These are phyloP conservation scores for Anagyrus pseudococci DNA, from an alignment of 2,888 invertebrate genomes.

Conservation along the genomic window DNA sequence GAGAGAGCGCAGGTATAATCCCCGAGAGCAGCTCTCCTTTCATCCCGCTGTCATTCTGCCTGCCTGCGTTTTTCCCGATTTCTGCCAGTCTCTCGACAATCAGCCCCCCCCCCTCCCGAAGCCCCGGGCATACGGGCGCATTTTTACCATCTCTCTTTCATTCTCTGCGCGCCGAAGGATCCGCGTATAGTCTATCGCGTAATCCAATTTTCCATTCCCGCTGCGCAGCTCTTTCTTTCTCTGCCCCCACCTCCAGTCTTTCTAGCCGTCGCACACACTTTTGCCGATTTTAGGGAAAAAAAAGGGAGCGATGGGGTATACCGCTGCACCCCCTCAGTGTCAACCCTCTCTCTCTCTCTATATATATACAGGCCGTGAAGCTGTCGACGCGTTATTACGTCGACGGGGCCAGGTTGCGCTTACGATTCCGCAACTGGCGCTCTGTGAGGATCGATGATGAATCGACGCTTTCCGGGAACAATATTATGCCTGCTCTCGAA, in stretches of 20 bases:
- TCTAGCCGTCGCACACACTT: constrained; percentile 22
- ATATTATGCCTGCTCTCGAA: constrained; percentile 26
- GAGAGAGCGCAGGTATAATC: constrained; percentile 26
- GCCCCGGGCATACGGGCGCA: constrained; percentile 58
- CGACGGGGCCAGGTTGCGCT: constrained; percentile 25
- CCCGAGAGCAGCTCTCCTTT: constrained; percentile 33
- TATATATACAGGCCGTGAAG: background rate
- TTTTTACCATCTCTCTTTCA: constrained; percentile 56
- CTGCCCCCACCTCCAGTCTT: constrained; percentile 3
- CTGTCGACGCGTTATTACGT: no score
- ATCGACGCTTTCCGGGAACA: constrained; percentile 27
- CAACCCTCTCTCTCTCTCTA: constrained; percentile 29
- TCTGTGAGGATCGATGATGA: constrained; percentile 31
- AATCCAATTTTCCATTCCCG: constrained; percentile 52
- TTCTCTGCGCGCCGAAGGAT: no score
- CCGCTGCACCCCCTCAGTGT: background rate
- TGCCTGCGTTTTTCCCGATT: constrained; percentile 49
- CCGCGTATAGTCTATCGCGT: constrained; percentile 48
- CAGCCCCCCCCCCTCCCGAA: constrained; percentile 37
- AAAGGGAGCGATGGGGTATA: background rate
- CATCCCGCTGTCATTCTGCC: constrained; percentile 40
- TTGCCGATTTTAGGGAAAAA: constrained; percentile 22
- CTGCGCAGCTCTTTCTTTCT: constrained; percentile 31
- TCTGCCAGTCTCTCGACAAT: constrained; percentile 40
- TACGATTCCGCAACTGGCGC: constrained; percentile 20